phyloP scores from a whole-genome alignment of 2,888 invertebrate genomes.

The Volucella bombylans region DNA sequence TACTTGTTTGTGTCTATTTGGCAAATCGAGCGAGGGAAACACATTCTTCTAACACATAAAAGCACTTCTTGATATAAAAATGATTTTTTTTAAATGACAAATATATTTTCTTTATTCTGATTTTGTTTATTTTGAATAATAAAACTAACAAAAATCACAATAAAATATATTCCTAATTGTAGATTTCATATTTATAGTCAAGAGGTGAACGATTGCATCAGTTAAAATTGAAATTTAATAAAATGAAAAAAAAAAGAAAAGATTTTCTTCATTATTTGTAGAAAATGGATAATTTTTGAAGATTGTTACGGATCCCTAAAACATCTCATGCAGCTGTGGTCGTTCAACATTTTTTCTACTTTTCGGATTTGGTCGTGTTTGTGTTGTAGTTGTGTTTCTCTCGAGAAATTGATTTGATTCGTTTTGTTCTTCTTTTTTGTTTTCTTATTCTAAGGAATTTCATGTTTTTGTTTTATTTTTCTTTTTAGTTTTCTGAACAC shows the following conservation, averaged over 20 bases:
- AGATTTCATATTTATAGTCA: slow-evolving; percentile 29
- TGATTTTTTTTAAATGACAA: background rate
- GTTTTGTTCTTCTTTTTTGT: slow-evolving; percentile 5
- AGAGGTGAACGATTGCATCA: slow-evolving; percentile 36
- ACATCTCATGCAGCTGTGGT: background rate
- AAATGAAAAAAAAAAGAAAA: background rate
- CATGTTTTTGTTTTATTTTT: background rate
- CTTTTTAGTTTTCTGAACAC: slow-evolving; percentile 56
- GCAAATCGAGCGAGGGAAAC: slow-evolving; percentile 20
- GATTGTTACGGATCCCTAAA: background rate
- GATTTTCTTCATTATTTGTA: too few species aligned
- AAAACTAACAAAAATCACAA: slow-evolving; percentile 43
- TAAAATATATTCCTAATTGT: slow-evolving; percentile 25
- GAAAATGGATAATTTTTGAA: background rate
- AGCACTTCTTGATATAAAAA: slow-evolving; percentile 13
- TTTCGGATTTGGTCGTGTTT: too few species aligned
- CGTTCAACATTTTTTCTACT: slow-evolving; percentile 20
- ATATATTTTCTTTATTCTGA: background rate
- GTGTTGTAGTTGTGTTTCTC: too few species aligned
- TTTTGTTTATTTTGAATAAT: slow-evolving; percentile 18
- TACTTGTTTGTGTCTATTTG: slow-evolving; percentile 8
- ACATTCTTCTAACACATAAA: slow-evolving; percentile 14
- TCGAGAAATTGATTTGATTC: background rate
- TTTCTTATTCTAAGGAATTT: slow-evolving; percentile 39
- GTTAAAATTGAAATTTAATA: slow-evolving; percentile 8